Base-by-base conservation (phyloP, 2,888 invertebrate species). In the Graphium colonna region DNA sequence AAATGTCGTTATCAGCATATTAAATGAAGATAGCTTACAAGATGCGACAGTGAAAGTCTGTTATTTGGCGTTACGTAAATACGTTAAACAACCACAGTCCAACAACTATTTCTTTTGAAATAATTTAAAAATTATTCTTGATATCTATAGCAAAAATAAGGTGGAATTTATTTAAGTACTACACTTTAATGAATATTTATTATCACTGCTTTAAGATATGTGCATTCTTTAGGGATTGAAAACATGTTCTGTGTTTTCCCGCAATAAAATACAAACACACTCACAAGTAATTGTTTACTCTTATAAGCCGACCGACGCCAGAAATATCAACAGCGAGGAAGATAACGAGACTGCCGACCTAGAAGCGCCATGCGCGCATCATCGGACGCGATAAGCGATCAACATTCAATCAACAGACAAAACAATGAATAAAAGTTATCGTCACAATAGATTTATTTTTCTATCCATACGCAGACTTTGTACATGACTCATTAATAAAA, bases 1-100 rank as follows among this genome's bases (percentile, higher is more conserved):
- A 62, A 61, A 65, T 67, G 59, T 55, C 9, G 8, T 9, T 33
- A 33, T 33, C 33, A 33, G 10, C 33, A 33, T 9, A 33, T 33
- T 5, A 33, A 5, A 26, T 26, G 26, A 5, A 26, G 26, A n/a
- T 10, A 33, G 33, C n/a, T 33, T 10, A 33, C 10, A 33, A 33
- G 33, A 33, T 33, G 33, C 8, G 33, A 33, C 10, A 33, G 33
- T 10, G 33, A 33, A 33, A 10, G 33, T 33, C 3, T 33, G 26
- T 26, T 3, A 26, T 26, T 26, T 26, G 7, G 26, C 26, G 26
- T 26, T 26, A 26, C 7, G 26, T 26, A 26, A 26, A 26, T 26
- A 26, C 7, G 26, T 26, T 3, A 26, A 26, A 26, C 26, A 26
- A 26, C 26, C 3, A 26, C 7, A 26, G 7, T 26, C 26, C 3